Evolutionary conservation across 1,140 invertebrate genomes (phyloP), one percentile per base, ranked within the genome.

Genomic region (Ooceraea biroi): DNA sequence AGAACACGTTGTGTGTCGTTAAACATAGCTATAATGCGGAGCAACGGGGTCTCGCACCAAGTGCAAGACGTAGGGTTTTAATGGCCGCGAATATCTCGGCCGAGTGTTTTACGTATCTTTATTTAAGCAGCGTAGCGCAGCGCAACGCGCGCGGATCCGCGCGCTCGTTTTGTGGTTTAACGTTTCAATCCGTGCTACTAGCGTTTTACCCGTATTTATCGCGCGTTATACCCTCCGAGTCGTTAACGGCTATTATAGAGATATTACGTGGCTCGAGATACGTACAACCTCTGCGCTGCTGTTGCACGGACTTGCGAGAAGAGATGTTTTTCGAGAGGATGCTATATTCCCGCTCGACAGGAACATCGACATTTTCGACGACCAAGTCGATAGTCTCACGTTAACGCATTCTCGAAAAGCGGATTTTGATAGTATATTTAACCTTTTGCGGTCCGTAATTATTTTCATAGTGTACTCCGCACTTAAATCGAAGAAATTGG

Each of bases 1-100:
- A 50, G 60, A 90, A 82, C 74, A 88, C 85, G 82, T 89, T 88
- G 88, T 86, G 87, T 87, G 55, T 65, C 88, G 89, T 91, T 89
- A 90, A 83, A 90, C 84, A 85, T 76, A 88, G 84, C 84, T 86
- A 77, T 85, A 89, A 91, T 86, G 85, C 85, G 77, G 65, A 82
- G 66, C 83, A 86, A 87, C 89, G 86, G 88, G 86, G n/a, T 22
- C 22, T 41, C 90, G 90, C 88, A 88, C 27, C 80, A 86, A 84
- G 84, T 87, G 86, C 80, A 69, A 46, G 82, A 85, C 89, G 36
- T 7, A 36, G 36, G 86, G 90, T 89, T 88, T 91, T 91, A 91
- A 91, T 89, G 91, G 88, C 89, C 85, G 86, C 63, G 86, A 83
- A 84, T 86, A 87, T 88, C 82, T 46, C 72, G 48, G 12, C 82